phyloP scores from a whole-genome alignment of 2,888 invertebrate species.

The Scaptomyza flava region DNA sequence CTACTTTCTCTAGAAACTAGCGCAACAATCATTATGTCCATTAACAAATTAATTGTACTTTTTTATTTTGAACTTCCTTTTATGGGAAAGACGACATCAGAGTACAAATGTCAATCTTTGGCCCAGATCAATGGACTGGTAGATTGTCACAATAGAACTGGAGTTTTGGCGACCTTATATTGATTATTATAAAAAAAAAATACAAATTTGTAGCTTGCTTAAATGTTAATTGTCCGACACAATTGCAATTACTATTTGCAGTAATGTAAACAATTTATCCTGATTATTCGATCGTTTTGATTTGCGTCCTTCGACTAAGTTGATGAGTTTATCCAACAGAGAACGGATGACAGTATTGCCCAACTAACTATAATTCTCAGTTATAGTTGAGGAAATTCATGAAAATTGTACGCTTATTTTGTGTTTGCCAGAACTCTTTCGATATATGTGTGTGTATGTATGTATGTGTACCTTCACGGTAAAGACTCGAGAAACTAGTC shows the following conservation, averaged over 20 bases:
- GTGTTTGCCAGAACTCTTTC: neutral
- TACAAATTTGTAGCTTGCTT: neutral
- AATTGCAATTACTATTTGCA: neutral
- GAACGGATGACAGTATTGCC: neutral
- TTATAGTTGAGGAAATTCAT: neutral
- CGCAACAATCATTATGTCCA: constrained; percentile 1
- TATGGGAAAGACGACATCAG: neutral
- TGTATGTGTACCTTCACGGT: too few species aligned
- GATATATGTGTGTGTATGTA: too few species aligned
- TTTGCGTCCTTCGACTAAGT: neutral
- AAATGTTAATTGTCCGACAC: neutral
- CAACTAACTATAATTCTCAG: neutral
- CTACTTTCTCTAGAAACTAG: neutral
- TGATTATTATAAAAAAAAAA: neutral
- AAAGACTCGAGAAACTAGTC: neutral
- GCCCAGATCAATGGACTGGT: neutral
- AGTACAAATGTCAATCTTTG: neutral
- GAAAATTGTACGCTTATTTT: too few species aligned
- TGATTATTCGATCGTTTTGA: neutral
- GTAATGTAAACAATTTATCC: neutral
- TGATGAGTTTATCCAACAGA: neutral
- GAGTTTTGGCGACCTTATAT: neutral
- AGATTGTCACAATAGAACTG: neutral
- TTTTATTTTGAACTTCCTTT: neutral
- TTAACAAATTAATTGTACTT: neutral